Conservation (phyloP, 2,888 invertebrate genomes). For the Cataglyphis rosenhaueri region DNA sequence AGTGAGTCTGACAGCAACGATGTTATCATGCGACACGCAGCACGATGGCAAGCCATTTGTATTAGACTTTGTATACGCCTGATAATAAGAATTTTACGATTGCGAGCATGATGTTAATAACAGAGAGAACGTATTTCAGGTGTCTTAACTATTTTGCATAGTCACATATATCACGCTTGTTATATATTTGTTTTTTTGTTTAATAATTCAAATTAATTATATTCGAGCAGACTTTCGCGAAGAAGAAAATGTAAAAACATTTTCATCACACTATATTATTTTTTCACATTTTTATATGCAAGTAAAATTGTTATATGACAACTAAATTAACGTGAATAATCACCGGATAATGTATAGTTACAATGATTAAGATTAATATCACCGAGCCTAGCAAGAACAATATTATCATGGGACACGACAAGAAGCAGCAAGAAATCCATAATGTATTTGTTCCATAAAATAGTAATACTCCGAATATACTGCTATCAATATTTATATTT, state of each 20-base stretch:
- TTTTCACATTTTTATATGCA: neutral
- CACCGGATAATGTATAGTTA: neutral
- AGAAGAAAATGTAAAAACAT: neutral
- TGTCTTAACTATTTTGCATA: slow-evolving; percentile 3
- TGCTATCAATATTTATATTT: neutral
- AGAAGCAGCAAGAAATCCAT: neutral
- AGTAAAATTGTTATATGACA: neutral
- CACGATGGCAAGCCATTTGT: slow-evolving; percentile 35
- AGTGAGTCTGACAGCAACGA: slow-evolving; percentile 54
- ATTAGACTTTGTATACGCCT: slow-evolving; percentile 31
- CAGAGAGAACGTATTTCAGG: neutral
- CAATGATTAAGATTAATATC: slow-evolving; percentile 31
- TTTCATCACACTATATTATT: neutral
- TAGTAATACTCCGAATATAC: neutral
- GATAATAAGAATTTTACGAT: neutral
- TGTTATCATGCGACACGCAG: slow-evolving; percentile 51
- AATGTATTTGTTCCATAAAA: neutral
- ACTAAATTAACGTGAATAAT: slow-evolving; percentile 10
- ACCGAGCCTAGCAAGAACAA: slow-evolving; percentile 3
- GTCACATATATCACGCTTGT: neutral
- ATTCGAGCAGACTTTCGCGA: neutral
- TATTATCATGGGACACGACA: slow-evolving; percentile 14
- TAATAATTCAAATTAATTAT: neutral
- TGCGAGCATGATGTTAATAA: neutral
- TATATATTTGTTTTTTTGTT: neutral